A percentile compares a stretch with the other conserved stretches of the same genome.
These are phyloP conservation scores for Myopa tessellatipennis DNA, from an alignment of 2,888 invertebrate species.

Conservation along the genomic window DNA sequence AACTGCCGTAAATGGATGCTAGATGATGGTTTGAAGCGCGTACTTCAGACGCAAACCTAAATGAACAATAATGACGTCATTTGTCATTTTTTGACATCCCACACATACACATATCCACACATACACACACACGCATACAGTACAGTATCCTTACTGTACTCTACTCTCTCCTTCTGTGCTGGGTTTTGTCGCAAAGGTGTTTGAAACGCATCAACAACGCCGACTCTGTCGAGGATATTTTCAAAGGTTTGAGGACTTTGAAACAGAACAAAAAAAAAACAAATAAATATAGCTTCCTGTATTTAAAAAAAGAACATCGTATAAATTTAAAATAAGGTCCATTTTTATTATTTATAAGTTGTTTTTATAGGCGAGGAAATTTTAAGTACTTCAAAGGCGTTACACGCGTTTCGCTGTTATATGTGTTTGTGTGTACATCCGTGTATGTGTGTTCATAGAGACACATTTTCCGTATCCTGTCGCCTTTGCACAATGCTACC, in stretches of 20 bases:
- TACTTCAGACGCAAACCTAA: not conserved
- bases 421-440: not conserved
- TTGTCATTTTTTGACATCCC: conserved; percentile 14
- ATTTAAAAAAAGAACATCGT: not conserved
- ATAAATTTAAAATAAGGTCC: not conserved
- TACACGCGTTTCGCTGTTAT: not conserved
- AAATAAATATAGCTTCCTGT: not conserved
- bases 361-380: not conserved
- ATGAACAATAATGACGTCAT: not conserved
- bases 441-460: not conserved
- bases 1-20: too few species aligned
- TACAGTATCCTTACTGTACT: too few species aligned
- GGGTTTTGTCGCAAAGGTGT: not conserved
- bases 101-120: not conserved
- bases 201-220: not conserved
- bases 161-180: too few species aligned
- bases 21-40: not conserved
- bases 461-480: not conserved
- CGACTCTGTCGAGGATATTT: not conserved
- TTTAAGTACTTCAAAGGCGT: conserved; percentile 5
- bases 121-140: too few species aligned
- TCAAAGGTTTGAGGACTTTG: not conserved
- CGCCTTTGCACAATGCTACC: conserved; percentile 5
- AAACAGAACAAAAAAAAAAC: not conserved
- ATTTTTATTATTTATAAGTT: not conserved